Conservation (phyloP, 2,113 vertebrate genomes). For the Crypturellus undulatus region DNA sequence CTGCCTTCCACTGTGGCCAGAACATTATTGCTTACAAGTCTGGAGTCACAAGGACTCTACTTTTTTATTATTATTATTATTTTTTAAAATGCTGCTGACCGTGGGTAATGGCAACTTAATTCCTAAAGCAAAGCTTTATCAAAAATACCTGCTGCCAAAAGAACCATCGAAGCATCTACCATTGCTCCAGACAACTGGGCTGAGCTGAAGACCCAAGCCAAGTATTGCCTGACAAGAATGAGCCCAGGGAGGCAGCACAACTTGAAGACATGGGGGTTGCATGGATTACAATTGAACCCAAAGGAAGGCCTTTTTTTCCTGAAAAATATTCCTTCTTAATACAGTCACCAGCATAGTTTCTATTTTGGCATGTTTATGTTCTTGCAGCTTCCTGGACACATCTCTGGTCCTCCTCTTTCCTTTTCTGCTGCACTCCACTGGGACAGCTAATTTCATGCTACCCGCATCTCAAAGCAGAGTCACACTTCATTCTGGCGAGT, state of each 20-base stretch:
- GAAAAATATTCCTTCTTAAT: not conserved
- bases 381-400: not conserved
- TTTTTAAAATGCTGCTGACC: not conserved
- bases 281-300: not conserved
- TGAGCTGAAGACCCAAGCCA: not conserved
- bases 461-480: not conserved
- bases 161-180: not conserved
- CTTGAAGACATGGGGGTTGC: rapidly evolving
- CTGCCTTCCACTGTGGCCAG: not conserved
- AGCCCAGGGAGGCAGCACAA: not conserved
- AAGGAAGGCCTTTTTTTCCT: not conserved
- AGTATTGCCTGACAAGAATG: not conserved
- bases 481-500: not conserved
- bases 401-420: not conserved
- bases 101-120: not conserved
- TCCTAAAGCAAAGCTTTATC: not conserved
- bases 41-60: not conserved
- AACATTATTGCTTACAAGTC: not conserved
- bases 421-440: not conserved
- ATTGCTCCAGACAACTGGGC: not conserved
- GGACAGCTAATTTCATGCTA: not conserved
- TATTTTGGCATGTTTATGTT: not conserved
- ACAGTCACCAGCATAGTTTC: not conserved
- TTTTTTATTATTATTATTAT: not conserved
- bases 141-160: not conserved